A percentile compares a stretch with the other conserved stretches of the same genome.
These are phyloP conservation scores for Diuraphis noxia DNA, from an alignment of 1,140 invertebrate species.

Conservation along the genomic window DNA sequence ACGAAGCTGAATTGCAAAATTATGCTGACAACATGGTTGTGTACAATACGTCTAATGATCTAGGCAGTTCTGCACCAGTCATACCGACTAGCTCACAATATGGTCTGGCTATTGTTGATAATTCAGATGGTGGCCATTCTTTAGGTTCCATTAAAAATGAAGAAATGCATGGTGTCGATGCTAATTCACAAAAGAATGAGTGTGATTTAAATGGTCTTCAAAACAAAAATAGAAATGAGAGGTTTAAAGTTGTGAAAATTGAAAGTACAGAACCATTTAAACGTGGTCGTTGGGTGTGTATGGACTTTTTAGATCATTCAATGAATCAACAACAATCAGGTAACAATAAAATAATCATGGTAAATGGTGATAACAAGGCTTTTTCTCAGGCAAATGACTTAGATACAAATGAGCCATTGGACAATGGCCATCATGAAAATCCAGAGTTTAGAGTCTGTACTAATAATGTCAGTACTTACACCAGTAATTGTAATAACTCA, in stretches of 20 bases:
- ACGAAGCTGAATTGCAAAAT: constrained; percentile 79
- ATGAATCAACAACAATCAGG: constrained; percentile 62
- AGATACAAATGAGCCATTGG: constrained; percentile 19
- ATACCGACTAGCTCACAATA: constrained; percentile 83
- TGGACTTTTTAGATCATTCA: constrained; percentile 91
- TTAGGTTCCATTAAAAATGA: constrained; percentile 68
- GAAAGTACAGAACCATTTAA: constrained; percentile 93
- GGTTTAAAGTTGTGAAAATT: constrained; percentile 96
- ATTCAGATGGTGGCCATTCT: constrained; percentile 60
- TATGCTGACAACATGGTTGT: constrained; percentile 84
- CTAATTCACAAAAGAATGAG: constrained; percentile 65
- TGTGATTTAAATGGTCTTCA: constrained; percentile 72
- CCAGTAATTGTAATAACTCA: constrained; percentile 47
- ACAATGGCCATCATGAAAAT: constrained; percentile 55
- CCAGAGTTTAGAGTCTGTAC: constrained; percentile 38
- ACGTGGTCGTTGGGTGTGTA: constrained; percentile 91
- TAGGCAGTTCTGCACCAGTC: constrained; percentile 80
- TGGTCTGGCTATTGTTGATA: constrained; percentile 74
- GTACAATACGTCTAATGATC: constrained; percentile 77
- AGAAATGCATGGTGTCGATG: constrained; percentile 61
- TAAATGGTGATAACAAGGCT: constrained; percentile 44
- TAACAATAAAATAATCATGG: constrained; percentile 33
- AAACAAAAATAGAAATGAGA: constrained; percentile 72
- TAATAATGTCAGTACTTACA: constrained; percentile 51
- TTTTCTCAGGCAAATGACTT: constrained; percentile 37